Evolutionary conservation across 1,140 invertebrate genomes (phyloP).

Genomic region (Whitmania pigra): DNA sequence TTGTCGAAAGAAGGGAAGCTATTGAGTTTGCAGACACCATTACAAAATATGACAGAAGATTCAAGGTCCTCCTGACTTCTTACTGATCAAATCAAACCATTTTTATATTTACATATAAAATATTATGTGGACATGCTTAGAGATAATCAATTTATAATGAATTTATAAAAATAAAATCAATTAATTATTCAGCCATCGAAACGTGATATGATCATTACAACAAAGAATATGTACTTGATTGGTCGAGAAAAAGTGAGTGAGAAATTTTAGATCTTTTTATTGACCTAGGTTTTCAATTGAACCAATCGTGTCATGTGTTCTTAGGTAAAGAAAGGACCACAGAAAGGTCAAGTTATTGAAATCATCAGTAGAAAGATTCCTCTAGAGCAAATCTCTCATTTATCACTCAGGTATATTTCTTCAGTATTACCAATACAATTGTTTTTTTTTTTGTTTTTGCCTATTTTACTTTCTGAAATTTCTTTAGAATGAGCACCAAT

Average conservation of each 20-base stretch:
- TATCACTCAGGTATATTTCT: constrained; percentile 30
- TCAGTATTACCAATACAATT: too few relatives aligned
- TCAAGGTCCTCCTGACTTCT: constrained; percentile 46
- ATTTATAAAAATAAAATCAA: too few relatives aligned
- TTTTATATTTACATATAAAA: too few relatives aligned
- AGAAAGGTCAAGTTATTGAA: constrained; percentile 52
- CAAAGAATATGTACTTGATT: constrained; percentile 51
- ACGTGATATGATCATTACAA: constrained; percentile 49
- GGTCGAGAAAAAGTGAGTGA: constrained; percentile 44
- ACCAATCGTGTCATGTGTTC: background rate
- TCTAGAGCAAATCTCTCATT: constrained; percentile 49
- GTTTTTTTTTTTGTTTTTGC: too few relatives aligned
- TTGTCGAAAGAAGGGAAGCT: constrained; percentile 54
- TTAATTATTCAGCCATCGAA: too few relatives aligned
- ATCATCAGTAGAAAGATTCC: constrained; percentile 55
- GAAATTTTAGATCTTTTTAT: background rate
- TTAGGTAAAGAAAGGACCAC: constrained; percentile 48
- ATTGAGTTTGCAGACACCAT: constrained; percentile 58
- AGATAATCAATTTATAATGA: too few relatives aligned
- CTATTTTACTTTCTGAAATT: too few relatives aligned
- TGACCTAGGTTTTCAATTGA: background rate
- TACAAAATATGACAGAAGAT: constrained; percentile 58
- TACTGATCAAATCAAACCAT: background rate
- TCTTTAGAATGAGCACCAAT: too few relatives aligned
- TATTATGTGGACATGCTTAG: too few relatives aligned